Evolutionary conservation across 2,888 invertebrate species (phyloP), one percentile per base, ranked within the genome.

Genomic region (Doris montereyensis): DNA sequence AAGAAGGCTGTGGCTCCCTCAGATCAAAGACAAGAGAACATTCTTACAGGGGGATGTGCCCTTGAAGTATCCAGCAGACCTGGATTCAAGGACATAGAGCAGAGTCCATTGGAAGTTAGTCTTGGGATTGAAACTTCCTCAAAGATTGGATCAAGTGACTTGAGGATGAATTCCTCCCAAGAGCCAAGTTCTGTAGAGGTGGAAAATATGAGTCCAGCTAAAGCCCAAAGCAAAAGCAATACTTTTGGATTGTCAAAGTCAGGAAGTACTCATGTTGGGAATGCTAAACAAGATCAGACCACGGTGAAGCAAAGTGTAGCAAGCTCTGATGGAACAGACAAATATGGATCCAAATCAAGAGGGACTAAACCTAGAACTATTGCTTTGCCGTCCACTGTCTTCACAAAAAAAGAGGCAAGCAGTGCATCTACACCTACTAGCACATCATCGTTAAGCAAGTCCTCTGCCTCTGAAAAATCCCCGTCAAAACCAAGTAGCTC

Each of bases 1-100:
- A 62, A 13, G 5, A 21, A 21, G 5, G 62, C 10, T 13, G 62
- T 62, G 4, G 24, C 4, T 4, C 21, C 62, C 4, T 21, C n/a
- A 21, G 21, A 5, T n/a, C 4, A 5, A 17, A 62, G 13, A 62
- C 8, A 21, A 5, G 5, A 30, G 30, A 34, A 79, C 70, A 58
- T 62, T 34, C 28, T 79, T 13, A 75, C 73, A 21, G 79, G 79
- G 4, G 79, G 79, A 17, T 79, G 79, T 75, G 79, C 79, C 35
- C 52, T n/a, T n/a, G n/a, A n/a, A n/a, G n/a, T 78, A 68, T 73
- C 78, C 28, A 73, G 77, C 26, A 71, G 77, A 28, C 77, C 62
- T 28, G 72, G 77, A n/a, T n/a, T n/a, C n/a, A n/a, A n/a, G n/a
- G n/a, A n/a, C n/a, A n/a, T n/a, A n/a, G n/a, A n/a, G n/a, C n/a